Evolutionary conservation across 1,140 invertebrate genomes (phyloP), one percentile per base, ranked within the genome.

Genomic region (Gerris buenoi): DNA sequence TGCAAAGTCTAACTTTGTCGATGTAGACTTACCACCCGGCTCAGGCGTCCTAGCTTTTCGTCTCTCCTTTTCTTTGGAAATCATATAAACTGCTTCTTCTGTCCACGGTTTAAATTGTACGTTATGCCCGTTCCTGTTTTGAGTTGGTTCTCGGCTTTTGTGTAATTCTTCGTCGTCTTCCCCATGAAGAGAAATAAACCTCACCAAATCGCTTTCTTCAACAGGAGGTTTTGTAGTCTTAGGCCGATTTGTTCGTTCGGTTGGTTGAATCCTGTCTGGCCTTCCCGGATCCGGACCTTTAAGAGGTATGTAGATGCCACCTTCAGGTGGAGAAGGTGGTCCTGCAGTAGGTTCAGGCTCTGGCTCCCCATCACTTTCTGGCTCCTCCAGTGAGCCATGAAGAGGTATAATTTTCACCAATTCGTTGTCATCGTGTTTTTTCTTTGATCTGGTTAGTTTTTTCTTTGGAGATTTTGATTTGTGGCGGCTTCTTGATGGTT

Each of bases 291-390:
- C 68, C n/a, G 70, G 70, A 27, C 71, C 71, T 65, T 72, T 72
- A 15, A 72, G 65, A 46, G 71, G 71, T 59, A 72, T 72, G 46
- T 72, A 72, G 25, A 72, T 72, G 5, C 70, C 71, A 29, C 70
- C 65, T 25, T 70, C 71, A 0, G 70, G 68, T 63, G 65, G 27
- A 23, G 64, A 61, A 26, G 59, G 15, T 61, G 29, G 13, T 61
- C 56, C 60, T 13, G 33, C 27, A 64, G 63, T 23, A 22, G 60
- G 28, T 65, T 66, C 65, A 58, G 25, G 1, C 14, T 59, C 57
- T 14, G 66, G 10, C 62, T 67, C 67, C 28, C 15, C 27, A 15
- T 27, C 62, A 60, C 67, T 56, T 10, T 70, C 65, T 15, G 65
- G 28, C 23, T 69, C 67, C 18, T 71, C 70, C 1, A 69, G 27